Conservation (phyloP, 2,888 invertebrate genomes). For the Marasmarcha lunaedactyla region DNA sequence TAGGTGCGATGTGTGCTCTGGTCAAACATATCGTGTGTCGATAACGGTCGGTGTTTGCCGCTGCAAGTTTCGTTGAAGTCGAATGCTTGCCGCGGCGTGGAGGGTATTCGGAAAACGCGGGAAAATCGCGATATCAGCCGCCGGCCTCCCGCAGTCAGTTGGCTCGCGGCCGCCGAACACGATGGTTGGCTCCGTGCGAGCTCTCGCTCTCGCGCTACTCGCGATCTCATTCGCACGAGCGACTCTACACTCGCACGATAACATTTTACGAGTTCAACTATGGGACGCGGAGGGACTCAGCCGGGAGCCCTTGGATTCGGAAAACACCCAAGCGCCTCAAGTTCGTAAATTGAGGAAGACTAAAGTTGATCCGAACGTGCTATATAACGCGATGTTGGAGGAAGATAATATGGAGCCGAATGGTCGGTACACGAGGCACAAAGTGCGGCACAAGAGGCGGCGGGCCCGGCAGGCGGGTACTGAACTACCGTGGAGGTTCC, state of each 20-base stretch:
- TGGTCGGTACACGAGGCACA: conserved; percentile 50
- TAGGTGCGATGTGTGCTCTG: conserved; percentile 21
- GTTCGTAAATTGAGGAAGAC: conserved; percentile 31
- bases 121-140: conserved; percentile 36
- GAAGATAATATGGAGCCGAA: conserved; percentile 43
- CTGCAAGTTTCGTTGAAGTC: conserved; percentile 27
- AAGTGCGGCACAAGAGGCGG: conserved; percentile 59
- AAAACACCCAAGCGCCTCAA: conserved; percentile 22
- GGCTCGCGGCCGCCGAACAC: conserved; percentile 53
- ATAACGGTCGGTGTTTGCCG: conserved; percentile 26
- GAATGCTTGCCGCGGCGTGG: conserved; percentile 22
- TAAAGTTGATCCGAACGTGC: conserved; percentile 47
- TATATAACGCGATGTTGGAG: conserved; percentile 54
- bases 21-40: conserved; percentile 41
- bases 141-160: conserved; percentile 32
- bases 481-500: conserved; percentile 65
- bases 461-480: conserved; percentile 46
- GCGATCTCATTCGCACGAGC: conserved; percentile 51
- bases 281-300: conserved; percentile 63
- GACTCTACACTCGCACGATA: conserved; percentile 54
- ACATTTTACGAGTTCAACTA: conserved; percentile 56
- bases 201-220: conserved; percentile 35
- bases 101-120: conserved; percentile 65
- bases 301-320: conserved; percentile 33
- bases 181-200: conserved; percentile 32